Evolutionary conservation across 2,888 invertebrate species (phyloP).

Genomic region (Aelia acuminata): DNA sequence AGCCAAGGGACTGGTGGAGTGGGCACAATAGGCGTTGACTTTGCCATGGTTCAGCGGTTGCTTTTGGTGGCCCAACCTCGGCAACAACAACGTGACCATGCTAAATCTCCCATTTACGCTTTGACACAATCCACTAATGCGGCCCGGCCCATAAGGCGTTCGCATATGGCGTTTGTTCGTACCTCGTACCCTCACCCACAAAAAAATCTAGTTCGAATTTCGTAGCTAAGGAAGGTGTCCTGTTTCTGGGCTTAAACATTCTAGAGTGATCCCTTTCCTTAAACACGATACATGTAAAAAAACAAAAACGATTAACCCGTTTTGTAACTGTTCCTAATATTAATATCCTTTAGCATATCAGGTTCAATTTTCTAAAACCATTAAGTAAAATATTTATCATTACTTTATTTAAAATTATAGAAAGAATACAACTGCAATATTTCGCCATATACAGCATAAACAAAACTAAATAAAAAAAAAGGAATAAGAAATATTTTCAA

Average conservation of each 20-base stretch:
- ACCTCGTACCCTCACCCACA: background rate
- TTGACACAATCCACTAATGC: conserved; percentile 55
- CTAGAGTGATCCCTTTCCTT: background rate
- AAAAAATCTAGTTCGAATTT: conserved; percentile 29
- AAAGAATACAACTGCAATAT: too few species aligned
- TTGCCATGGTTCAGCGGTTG: conserved; percentile 35
- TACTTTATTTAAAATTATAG: too few species aligned
- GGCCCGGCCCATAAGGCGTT: conserved; percentile 22
- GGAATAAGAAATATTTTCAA: too few species aligned
- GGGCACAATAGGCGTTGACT: conserved; percentile 31
- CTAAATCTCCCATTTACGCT: conserved; percentile 52
- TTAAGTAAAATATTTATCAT: background rate
- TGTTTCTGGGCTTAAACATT: conserved; percentile 44
- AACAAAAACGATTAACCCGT: background rate
- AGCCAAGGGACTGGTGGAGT: background rate
- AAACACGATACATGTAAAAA: background rate
- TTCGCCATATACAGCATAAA: too few species aligned
- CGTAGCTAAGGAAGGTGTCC: background rate
- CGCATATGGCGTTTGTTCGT: conserved; percentile 41
- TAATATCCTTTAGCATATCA: background rate
- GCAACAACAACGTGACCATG: conserved; percentile 47
- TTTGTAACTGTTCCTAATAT: background rate
- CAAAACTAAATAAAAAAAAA: too few species aligned
- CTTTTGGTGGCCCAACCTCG: conserved; percentile 1
- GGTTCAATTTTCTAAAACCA: background rate